phyloP scores from a whole-genome alignment of 2,888 invertebrate genomes.

The Orchesella flavescens region DNA sequence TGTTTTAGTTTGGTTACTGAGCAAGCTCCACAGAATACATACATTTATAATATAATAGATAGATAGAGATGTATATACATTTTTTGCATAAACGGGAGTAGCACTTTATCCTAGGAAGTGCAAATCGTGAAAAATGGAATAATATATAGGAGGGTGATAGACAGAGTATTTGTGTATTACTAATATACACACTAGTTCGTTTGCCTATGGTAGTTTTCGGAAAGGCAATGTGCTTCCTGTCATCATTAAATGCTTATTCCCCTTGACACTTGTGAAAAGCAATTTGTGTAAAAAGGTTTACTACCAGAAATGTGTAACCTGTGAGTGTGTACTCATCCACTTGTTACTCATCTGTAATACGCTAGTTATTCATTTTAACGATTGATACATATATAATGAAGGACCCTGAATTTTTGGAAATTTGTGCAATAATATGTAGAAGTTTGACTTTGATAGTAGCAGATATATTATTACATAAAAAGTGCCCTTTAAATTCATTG shows the following conservation, averaged over 20 bases:
- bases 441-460: too few species aligned
- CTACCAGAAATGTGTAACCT: background rate
- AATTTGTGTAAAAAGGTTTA: background rate
- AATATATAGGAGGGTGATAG: too few species aligned
- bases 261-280: conserved; percentile 39
- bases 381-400: too few species aligned
- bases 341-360: too few species aligned
- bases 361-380: too few species aligned
- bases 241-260: conserved; percentile 31
- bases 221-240: conserved; percentile 60
- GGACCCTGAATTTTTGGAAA: too few species aligned
- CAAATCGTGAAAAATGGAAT: background rate
- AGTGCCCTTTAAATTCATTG: too few species aligned
- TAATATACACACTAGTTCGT: background rate
- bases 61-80: too few species aligned
- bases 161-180: too few species aligned
- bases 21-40: background rate
- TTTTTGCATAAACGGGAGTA: background rate
- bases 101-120: background rate
- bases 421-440: too few species aligned
- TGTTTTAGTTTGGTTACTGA: background rate
- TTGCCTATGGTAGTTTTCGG: background rate
- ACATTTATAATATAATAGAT: background rate
- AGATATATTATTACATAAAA: too few species aligned
- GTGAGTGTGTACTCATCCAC: too few species aligned